Evolutionary conservation across 2,797 vertebrate genomes (phyloP), one percentile per base, ranked within the genome.

Genomic region (Takifugu rubripes): DNA sequence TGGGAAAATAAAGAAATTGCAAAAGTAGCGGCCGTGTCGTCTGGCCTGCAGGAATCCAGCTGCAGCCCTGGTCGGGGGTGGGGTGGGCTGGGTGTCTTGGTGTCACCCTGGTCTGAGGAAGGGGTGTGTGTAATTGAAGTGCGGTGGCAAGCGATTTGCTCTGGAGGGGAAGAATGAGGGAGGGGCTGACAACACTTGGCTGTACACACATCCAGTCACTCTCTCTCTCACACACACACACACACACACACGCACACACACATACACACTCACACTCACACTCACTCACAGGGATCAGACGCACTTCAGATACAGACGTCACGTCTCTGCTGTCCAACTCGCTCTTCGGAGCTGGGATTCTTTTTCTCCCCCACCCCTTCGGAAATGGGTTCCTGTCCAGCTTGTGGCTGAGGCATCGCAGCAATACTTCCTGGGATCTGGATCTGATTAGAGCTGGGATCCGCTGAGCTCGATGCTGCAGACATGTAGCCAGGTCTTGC

Each of bases 131-230:
- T 68, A 64, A 78, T 48, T 85, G 78, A 82, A 76, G 68, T 75
- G 81, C 61, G 60, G 66, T 69, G 80, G 64, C 70, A 72, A 69
- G 67, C 56, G 59, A 79, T 79, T 85, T 78, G 65, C 69, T 75
- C 52, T 63, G 62, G 58, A 70, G 66, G 72, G 78, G 56, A 74
- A 66, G 82, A 76, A 63, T 75, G 80, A 85, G 79, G 86, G 85
- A 81, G 85, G 84, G 82, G 76, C 81, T 7, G 66, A 75, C 73
- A 24, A 64, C 56, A 61, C 70, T 66, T 25, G 52, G 57, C 69
- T 76, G 64, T 67, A 49, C 55, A 50, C 62, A 55, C 60, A 53
- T 59, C 61, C 54, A 48, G 31, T 25, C 52, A 42, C 33, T 17
- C 29, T 24, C 42, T 14, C 33, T 17, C 29, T 24, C 42, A 14